A percentile compares a stretch with the other conserved stretches of the same genome.
These are phyloP conservation scores for Limnothrissa miodon DNA, from an alignment of 2,113 vertebrate genomes.

Conservation along the genomic window DNA sequence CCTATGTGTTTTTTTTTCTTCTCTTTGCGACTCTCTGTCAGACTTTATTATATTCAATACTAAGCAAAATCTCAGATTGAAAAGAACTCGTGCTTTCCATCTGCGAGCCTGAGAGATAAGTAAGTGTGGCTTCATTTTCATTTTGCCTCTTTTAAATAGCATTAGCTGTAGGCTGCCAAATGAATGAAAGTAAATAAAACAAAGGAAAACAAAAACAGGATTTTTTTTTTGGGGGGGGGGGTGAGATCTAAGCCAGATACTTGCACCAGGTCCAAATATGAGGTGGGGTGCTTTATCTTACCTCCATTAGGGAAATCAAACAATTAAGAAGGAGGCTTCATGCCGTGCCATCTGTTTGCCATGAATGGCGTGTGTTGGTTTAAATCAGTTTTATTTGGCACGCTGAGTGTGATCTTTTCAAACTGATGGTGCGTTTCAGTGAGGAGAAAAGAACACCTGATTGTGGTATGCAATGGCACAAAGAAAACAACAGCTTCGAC, in stretches of 20 bases:
- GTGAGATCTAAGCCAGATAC: not conserved
- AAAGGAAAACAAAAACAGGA: not conserved
- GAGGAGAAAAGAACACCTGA: not conserved
- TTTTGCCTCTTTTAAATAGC: not conserved
- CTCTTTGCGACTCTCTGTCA: no score
- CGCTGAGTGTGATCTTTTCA: not conserved
- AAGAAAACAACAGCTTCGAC: no score
- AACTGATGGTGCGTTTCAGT: not conserved
- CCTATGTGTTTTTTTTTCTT: no score
- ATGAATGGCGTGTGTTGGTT: conserved; percentile 27
- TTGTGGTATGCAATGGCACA: no score
- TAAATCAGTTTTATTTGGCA: conserved; percentile 13
- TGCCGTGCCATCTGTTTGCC: conserved; percentile 6
- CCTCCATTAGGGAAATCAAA: conserved; percentile 18
- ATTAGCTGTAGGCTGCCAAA: conserved; percentile 4
- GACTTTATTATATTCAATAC: not conserved
- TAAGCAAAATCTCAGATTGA: not conserved
- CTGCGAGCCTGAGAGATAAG: conserved; percentile 2
- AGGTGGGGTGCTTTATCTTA: not conserved
- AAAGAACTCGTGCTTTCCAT: not conserved
- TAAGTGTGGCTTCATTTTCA: not conserved
- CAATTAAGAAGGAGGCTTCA: conserved; percentile 15
- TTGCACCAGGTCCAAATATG: not conserved
- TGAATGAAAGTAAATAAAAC: not conserved
- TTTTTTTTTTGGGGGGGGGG: no score